A percentile compares a stretch with the other conserved stretches of the same genome.
Evolutionary conservation across 2,797 vertebrate genomes (phyloP).

Genomic region (Trematomus bernacchii): DNA sequence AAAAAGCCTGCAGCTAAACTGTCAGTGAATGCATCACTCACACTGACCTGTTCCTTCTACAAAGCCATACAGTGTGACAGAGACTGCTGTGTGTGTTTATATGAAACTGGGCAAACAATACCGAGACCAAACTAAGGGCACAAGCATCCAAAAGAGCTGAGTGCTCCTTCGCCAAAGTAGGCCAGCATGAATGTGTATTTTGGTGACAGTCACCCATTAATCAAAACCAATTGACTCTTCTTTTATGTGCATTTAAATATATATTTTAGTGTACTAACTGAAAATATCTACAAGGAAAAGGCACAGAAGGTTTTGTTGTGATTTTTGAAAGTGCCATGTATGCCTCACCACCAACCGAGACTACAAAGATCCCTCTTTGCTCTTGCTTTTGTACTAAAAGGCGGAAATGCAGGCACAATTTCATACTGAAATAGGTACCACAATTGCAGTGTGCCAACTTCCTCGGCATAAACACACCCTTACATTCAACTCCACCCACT

Average conservation of each 20-base stretch:
- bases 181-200: background rate
- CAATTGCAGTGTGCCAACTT: slow-evolving; percentile 17
- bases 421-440: slow-evolving; percentile 21
- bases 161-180: background rate
- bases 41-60: slow-evolving; percentile 26
- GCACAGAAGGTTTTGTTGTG: background rate
- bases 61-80: slow-evolving; percentile 8
- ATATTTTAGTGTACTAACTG: background rate
- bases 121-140: background rate
- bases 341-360: background rate
- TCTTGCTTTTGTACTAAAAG: slow-evolving; percentile 12
- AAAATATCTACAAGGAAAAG: slow-evolving; percentile 9
- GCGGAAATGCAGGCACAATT: background rate
- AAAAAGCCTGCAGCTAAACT: slow-evolving; percentile 33
- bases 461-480: slow-evolving; percentile 37
- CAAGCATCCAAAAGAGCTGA: slow-evolving; percentile 5
- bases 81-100: slow-evolving; percentile 2
- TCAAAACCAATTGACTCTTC: no score
- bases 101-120: slow-evolving; percentile 15
- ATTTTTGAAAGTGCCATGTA: background rate
- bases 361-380: background rate
- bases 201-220: background rate
- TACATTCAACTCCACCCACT: slow-evolving; percentile 29
- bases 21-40: slow-evolving; percentile 55
- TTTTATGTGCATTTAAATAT: slow-evolving; percentile 4